A percentile compares a stretch with the other conserved stretches of the same genome.
Evolutionary conservation across 2,113 vertebrate species (phyloP).

Genomic region (Sander lucioperca): DNA sequence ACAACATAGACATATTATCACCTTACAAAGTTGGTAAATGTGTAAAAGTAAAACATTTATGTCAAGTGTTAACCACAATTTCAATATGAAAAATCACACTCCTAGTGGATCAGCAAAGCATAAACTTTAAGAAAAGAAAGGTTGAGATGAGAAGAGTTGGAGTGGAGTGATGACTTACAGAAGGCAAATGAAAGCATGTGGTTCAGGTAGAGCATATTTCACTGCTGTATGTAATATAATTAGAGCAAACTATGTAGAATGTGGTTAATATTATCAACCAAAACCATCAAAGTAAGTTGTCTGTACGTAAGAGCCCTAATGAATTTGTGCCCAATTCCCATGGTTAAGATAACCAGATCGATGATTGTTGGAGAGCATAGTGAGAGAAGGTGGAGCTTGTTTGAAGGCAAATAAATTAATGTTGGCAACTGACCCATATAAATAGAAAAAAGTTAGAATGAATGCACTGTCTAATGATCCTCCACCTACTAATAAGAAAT

Average conservation of each 20-base stretch:
- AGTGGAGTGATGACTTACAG: background rate
- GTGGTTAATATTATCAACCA: background rate
- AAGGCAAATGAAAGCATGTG: background rate
- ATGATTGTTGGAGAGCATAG: background rate
- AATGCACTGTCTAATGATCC: constrained; percentile 18
- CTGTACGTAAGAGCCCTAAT: background rate
- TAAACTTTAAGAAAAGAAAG: background rate
- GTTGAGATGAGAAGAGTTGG: background rate
- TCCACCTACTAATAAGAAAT: background rate
- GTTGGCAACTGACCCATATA: constrained; percentile 18
- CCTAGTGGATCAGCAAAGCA: no score
- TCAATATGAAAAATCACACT: background rate
- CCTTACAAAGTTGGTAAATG: background rate
- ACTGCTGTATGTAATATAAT: background rate
- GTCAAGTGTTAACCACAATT: background rate
- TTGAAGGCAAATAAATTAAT: constrained; percentile 11
- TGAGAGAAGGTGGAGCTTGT: constrained; percentile 8
- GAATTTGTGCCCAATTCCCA: background rate
- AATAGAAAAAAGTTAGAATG: constrained; percentile 2
- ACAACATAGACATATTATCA: background rate
- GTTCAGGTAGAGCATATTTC: background rate
- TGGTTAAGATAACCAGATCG: background rate
- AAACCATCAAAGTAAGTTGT: background rate
- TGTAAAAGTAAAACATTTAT: background rate
- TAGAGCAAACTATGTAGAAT: background rate